A percentile compares a stretch with the other conserved stretches of the same genome.
phyloP scores from a whole-genome alignment of 2,888 invertebrate genomes.

The Tenthredo distinguenda region DNA sequence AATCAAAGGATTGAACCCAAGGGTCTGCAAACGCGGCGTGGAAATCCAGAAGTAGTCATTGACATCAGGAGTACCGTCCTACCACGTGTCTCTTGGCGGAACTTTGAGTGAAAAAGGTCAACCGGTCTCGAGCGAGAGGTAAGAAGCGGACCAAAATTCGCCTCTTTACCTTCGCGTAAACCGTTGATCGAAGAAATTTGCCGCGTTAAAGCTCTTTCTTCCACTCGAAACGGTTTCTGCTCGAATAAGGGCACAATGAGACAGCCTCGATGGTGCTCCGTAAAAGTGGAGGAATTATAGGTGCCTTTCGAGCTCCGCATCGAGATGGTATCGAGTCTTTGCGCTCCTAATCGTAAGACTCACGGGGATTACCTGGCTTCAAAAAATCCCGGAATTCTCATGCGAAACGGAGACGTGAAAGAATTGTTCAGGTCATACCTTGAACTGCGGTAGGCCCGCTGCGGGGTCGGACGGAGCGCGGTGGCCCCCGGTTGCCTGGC shows the following conservation, averaged over 20 bases:
- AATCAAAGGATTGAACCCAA: neutral
- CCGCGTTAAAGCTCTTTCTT: constrained; percentile 22
- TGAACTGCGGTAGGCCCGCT: constrained; percentile 79
- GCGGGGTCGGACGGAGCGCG: constrained; percentile 80
- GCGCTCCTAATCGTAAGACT: neutral
- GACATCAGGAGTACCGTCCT: neutral
- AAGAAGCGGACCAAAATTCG: neutral
- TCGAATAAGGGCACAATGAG: constrained; percentile 11
- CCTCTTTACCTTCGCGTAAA: neutral
- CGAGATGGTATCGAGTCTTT: neutral
- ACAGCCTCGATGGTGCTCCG: constrained; percentile 19
- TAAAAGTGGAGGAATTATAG: constrained; percentile 19
- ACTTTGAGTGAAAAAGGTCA: neutral
- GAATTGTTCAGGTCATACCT: constrained; percentile 75
- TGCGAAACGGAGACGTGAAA: neutral
- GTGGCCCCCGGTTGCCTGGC: constrained; percentile 72
- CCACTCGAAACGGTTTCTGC: constrained; percentile 20
- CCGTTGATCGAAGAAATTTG: constrained; percentile 47
- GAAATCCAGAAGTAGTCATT: neutral
- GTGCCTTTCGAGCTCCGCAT: neutral
- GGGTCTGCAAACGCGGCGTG: neutral
- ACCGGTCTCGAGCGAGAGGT: neutral
- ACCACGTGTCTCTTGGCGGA: neutral
- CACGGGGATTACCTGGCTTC: neutral
- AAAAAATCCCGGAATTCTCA: neutral